Evolutionary conservation across 2,113 vertebrate species (phyloP), one percentile per base, ranked within the genome.

Genomic region (Oreochromis spilurus): DNA sequence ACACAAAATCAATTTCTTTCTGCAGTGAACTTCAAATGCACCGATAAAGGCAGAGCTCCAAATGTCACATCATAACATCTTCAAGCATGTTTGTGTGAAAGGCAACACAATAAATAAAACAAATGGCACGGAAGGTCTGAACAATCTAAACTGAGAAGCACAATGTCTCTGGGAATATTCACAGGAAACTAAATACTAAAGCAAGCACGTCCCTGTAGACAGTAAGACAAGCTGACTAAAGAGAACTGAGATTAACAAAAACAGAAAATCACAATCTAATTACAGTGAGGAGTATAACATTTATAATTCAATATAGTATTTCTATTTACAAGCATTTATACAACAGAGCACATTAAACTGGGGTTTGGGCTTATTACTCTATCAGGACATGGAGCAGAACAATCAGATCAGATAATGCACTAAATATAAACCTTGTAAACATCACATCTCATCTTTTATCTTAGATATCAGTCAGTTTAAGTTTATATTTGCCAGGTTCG

Each of bases 311-410:
- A 96, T 95, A 96, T 96, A 96, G 89, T 93, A 95, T 96, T 95
- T 95, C 90, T 96, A 95, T 95, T 94, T 96, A 95, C 94, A 96
- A 89, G 89, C 92, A 89, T 96, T 93, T 96, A 85, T 94, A 96
- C 94, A 90, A 91, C 84, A 84, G 81, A 85, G 91, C 89, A 91
- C 58, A 79, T 88, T 83, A 89, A 90, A 91, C 34, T 48, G 91
- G 86, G 86, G 88, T 87, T 93, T 88, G 88, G 85, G 91, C 91
- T 88, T 90, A 85, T 83, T 84, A 91, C 80, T 89, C 79, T 67
- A 87, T 87, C 31, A 87, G 86, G 88, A 91, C 86, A 67, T 14
- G 84, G 87, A 94, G 90, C 91, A 90, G 91, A 94, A 96, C 94
- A 95, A 96, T 95, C 94, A 93, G 92, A 92, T 92, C 79, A 83